A percentile compares a stretch with the other conserved stretches of the same genome.
These are phyloP conservation scores for Corydoras sp. DNA, from an alignment of 2,113 vertebrate genomes.

Conservation along the genomic window DNA sequence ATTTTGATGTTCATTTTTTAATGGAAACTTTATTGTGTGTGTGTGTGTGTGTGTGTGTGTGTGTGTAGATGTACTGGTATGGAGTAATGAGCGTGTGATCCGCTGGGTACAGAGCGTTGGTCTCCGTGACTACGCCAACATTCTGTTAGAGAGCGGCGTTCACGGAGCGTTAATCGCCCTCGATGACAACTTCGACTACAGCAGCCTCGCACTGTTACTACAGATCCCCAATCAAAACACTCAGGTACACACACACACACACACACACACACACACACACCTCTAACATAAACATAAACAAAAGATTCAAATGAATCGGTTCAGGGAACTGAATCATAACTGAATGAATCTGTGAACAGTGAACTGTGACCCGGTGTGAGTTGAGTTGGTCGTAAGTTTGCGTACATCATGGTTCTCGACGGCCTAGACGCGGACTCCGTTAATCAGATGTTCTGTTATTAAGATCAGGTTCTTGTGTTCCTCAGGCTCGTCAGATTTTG, in stretches of 20 bases:
- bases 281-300: not conserved
- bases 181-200: conserved; percentile 98
- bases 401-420: too few species aligned
- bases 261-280: conserved; percentile 1
- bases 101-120: conserved; percentile 97
- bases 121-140: conserved; percentile 93
- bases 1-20: too few species aligned
- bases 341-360: too few species aligned
- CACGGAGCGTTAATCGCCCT: conserved; percentile 92
- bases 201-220: conserved; percentile 90
- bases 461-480: not conserved
- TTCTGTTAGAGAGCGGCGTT: conserved; percentile 91
- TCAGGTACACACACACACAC: conserved; percentile 59
- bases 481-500: conserved; percentile 95
- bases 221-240: conserved; percentile 98
- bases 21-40: too few species aligned
- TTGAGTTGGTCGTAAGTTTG: too few species aligned
- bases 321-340: too few species aligned
- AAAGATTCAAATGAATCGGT: not conserved
- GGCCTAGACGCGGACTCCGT: too few species aligned
- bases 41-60: not conserved
- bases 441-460: not conserved
- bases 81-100: conserved; percentile 95
- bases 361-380: too few species aligned
- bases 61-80: conserved; percentile 86